phyloP scores from a whole-genome alignment of 2,113 vertebrate genomes.

The Campylorhamphus procurvoides region DNA sequence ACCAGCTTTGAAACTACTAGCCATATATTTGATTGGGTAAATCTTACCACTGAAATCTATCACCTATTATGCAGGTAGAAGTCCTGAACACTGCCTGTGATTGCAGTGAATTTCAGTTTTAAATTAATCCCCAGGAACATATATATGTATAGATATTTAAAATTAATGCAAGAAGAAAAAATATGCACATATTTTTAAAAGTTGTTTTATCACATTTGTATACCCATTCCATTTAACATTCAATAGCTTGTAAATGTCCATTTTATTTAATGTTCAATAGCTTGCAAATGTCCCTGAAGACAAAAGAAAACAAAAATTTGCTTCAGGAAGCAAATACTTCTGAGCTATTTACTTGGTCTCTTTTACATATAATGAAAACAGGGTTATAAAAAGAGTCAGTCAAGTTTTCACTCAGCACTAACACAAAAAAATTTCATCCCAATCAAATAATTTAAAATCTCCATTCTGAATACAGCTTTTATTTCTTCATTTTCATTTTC shows the following conservation, averaged over 20 bases:
- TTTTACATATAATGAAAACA: not conserved
- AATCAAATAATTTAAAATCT: not conserved
- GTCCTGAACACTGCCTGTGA: not conserved
- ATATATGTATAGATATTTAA: not conserved
- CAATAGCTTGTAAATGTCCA: not conserved
- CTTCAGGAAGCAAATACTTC: not conserved
- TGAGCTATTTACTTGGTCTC: not conserved
- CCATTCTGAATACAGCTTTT: not conserved
- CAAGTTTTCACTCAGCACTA: not conserved
- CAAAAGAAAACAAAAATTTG: not conserved
- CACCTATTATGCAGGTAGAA: not conserved
- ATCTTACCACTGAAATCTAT: not conserved
- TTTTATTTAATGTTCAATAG: not conserved
- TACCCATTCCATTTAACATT: not conserved
- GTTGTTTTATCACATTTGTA: not conserved
- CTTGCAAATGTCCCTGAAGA: not conserved
- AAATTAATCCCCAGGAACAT: not conserved
- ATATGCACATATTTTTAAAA: not conserved
- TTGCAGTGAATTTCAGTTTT: not conserved
- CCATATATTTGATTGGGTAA: not conserved
- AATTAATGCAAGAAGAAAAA: not conserved
- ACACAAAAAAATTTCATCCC: not conserved
- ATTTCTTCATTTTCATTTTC: constrained; percentile 6
- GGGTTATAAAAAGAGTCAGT: not conserved
- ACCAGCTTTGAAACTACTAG: not conserved